phyloP scores from a whole-genome alignment of 2,797 vertebrate genomes.

The Pygocentrus nattereri region DNA sequence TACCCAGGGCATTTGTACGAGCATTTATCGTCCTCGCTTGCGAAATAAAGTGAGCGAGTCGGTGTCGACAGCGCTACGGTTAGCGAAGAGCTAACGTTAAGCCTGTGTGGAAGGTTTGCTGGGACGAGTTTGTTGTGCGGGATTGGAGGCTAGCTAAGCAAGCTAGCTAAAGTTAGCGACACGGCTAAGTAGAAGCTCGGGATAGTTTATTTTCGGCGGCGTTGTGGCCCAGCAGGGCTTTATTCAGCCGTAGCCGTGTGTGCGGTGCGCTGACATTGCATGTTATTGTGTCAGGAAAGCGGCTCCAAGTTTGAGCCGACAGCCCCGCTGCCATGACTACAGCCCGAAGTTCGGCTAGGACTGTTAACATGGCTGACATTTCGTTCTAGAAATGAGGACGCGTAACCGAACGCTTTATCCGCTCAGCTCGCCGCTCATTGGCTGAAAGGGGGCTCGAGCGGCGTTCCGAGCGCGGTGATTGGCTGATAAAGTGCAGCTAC shows the following conservation, averaged over 20 bases:
- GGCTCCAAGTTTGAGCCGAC: background rate
- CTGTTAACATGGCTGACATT: slow-evolving; percentile 86
- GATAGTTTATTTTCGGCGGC: background rate
- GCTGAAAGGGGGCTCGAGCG: slow-evolving; percentile 59
- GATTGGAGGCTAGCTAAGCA: slow-evolving; percentile 13
- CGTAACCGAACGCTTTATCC: slow-evolving; percentile 63
- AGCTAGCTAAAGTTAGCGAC: background rate
- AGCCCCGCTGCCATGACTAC: slow-evolving; percentile 25
- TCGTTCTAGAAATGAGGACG: slow-evolving; percentile 77
- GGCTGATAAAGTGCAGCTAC: slow-evolving; percentile 59
- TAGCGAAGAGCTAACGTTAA: slow-evolving; percentile 28
- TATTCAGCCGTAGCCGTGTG: background rate
- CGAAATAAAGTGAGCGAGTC: background rate
- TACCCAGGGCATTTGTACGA: background rate
- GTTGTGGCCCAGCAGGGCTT: background rate
- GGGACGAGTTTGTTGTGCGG: slow-evolving; percentile 18
- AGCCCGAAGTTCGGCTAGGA: slow-evolving; percentile 61
- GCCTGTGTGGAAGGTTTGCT: slow-evolving; percentile 16
- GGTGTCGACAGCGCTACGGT: slow-evolving; percentile 24
- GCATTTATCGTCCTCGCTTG: too few species aligned
- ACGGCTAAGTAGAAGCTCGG: background rate
- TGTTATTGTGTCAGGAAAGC: background rate
- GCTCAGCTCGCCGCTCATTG: slow-evolving; percentile 66
- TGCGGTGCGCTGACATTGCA: too few species aligned
- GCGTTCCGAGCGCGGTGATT: slow-evolving; percentile 64